Evolutionary conservation across 2,113 vertebrate genomes (phyloP), one percentile per base, ranked within the genome.

Genomic region (Ameiurus melas): DNA sequence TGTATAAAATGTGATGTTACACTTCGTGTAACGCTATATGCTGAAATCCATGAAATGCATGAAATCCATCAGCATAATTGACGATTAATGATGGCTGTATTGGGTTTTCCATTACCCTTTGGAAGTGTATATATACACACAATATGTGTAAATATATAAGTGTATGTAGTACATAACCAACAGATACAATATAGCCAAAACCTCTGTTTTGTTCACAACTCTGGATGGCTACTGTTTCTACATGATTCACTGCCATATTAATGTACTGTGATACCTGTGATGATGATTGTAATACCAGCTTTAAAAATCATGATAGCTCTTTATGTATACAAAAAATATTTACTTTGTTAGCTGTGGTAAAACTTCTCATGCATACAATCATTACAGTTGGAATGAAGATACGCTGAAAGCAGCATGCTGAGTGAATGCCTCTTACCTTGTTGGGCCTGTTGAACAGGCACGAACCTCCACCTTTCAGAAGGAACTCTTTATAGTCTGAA

Each of bases 371-470:
- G 16, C 17, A 36, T 14, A 39, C 62, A 87, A 13, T 66, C 58
- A 47, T 30, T 36, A 14, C 10, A 17, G 55, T 12, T 57, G n/a
- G 55, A 55, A 43, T 79, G 4, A 51, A 55, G 47, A 55, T 30
- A 36, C 22, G 53, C 16, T 22, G 14, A 64, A 43, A 36, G 6
- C 33, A 62, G 57, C 27, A 60, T 17, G 68, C 71, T 81, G 39
- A 57, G 39, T 30, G 2, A 66, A 43, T 0, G 27, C 3, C 19
- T 53, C 91, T 92, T 89, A 99, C 98, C 97, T 99, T 99, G 87
- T 94, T 98, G 47, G 98, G 98, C 89, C 96, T 97, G 92, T 99
- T 99, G 90, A 99, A 99, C 89, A 99, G 96, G 93, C 98, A 99
- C 4, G 97, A 97, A 91, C 98, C 98, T 78, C 98, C 97, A 0